A percentile compares a stretch with the other conserved stretches of the same genome.
Conservation (phyloP, 2,797 vertebrate genomes). For the Acridotheres tristis region DNA sequence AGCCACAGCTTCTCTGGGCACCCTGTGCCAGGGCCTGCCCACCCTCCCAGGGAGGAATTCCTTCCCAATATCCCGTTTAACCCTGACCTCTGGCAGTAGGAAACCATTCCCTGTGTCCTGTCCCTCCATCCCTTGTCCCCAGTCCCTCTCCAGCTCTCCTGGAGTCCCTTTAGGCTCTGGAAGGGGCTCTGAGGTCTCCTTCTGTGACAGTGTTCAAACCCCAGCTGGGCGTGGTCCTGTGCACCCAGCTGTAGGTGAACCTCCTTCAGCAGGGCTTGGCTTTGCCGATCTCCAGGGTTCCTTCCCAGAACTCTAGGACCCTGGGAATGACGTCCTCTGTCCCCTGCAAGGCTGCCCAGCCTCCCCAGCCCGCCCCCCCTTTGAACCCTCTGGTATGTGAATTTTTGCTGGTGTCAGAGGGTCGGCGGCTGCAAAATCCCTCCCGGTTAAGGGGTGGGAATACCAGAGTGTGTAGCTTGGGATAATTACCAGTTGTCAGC, state of each 20-base stretch:
- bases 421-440: conserved; percentile 46
- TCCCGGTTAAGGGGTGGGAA: conserved; percentile 63
- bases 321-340: neutral
- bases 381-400: conserved; percentile 60
- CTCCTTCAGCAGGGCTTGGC: neutral
- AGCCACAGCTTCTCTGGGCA: neutral
- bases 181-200: neutral
- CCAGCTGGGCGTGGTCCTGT: neutral
- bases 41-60: neutral
- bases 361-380: neutral
- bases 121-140: neutral
- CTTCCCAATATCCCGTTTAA: accelerated
- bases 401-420: conserved; percentile 63
- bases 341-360: neutral
- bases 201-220: neutral
- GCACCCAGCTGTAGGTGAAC: neutral
- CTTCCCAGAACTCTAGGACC: neutral
- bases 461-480: conserved; percentile 57
- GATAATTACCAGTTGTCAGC: conserved; percentile 73
- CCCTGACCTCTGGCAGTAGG: neutral
- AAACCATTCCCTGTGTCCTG: neutral
- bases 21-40: neutral
- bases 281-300: neutral
- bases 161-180: neutral
- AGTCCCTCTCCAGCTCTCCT: neutral